phyloP scores from a whole-genome alignment of 2,113 vertebrate species.

The Malurus cyaneus region DNA sequence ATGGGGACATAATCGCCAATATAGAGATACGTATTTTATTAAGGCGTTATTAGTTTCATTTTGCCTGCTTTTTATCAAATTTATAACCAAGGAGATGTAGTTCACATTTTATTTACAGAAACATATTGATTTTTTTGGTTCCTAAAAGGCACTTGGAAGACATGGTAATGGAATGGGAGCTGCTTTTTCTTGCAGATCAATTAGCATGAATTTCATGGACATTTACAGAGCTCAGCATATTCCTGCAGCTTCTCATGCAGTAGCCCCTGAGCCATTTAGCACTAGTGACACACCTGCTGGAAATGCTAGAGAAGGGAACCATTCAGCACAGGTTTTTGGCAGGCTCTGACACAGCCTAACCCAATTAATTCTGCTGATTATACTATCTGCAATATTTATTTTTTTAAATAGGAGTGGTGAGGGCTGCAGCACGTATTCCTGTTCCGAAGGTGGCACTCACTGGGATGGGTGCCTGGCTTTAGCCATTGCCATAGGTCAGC shows the following conservation, averaged over 20 bases:
- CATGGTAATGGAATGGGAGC: slow-evolving; percentile 48
- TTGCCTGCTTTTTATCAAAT: slow-evolving; percentile 59
- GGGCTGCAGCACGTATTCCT: slow-evolving; percentile 17
- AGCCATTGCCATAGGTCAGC: not conserved
- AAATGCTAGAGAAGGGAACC: slow-evolving; percentile 32
- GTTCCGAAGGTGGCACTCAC: not conserved
- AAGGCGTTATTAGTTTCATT: slow-evolving; percentile 65
- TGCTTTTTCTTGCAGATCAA: slow-evolving; percentile 67
- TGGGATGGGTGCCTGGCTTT: not conserved
- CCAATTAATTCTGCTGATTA: slow-evolving; percentile 75
- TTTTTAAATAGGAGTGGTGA: slow-evolving; percentile 46
- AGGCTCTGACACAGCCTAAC: slow-evolving; percentile 31
- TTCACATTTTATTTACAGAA: slow-evolving; percentile 75
- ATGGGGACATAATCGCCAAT: not conserved
- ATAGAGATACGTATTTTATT: not conserved
- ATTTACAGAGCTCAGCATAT: slow-evolving; percentile 73
- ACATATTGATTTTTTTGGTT: slow-evolving; percentile 69
- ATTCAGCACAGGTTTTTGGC: slow-evolving; percentile 67
- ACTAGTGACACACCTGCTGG: slow-evolving; percentile 64
- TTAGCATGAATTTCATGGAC: slow-evolving; percentile 74
- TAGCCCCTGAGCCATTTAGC: slow-evolving; percentile 49
- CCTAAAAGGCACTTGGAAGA: slow-evolving; percentile 73
- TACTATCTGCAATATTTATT: slow-evolving; percentile 59
- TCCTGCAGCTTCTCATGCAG: slow-evolving; percentile 54
- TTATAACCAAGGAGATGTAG: slow-evolving; percentile 53